Evolutionary conservation across 2,113 vertebrate species (phyloP).

Genomic region (Lutjanus erythropterus): DNA sequence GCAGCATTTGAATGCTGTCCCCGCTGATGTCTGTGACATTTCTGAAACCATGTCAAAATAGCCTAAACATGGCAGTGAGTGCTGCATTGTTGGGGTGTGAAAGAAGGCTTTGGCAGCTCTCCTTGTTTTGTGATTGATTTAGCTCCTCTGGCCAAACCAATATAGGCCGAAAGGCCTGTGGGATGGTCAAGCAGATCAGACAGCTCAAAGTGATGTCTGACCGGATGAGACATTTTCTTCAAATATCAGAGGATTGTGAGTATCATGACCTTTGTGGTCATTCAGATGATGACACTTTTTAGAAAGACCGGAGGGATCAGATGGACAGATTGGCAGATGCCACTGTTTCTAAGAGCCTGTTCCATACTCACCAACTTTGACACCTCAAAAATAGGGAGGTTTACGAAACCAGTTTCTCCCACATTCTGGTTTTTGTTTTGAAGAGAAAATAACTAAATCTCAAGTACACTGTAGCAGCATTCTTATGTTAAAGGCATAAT

Average conservation of each 20-base stretch:
- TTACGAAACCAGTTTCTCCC: too few relatives aligned
- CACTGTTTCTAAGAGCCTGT: constrained; percentile 23
- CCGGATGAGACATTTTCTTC: constrained; percentile 66
- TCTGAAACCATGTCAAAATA: constrained; percentile 65
- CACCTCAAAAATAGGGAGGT: too few relatives aligned
- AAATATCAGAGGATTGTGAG: constrained; percentile 37
- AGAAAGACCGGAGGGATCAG: constrained; percentile 25
- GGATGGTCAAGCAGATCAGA: constrained; percentile 65
- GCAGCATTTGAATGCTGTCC: constrained; percentile 48
- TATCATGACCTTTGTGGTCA: constrained; percentile 62
- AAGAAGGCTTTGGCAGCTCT: constrained; percentile 69
- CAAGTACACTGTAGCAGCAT: too few relatives aligned
- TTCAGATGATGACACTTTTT: constrained; percentile 34
- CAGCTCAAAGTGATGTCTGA: constrained; percentile 66
- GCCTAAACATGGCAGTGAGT: constrained; percentile 57
- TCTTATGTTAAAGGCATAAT: too few relatives aligned
- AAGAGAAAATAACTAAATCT: too few relatives aligned
- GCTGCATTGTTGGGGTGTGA: constrained; percentile 64
- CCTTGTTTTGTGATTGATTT: constrained; percentile 75
- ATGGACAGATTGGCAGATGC: constrained; percentile 53
- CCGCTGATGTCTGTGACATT: constrained; percentile 65
- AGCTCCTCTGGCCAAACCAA: constrained; percentile 67
- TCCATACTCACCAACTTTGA: too few relatives aligned
- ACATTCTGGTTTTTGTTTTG: too few relatives aligned
- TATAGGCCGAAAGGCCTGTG: constrained; percentile 68